Evolutionary conservation across 2,888 invertebrate species (phyloP), one percentile per base, ranked within the genome.

Genomic region (Synanthedon andrenaeformis): DNA sequence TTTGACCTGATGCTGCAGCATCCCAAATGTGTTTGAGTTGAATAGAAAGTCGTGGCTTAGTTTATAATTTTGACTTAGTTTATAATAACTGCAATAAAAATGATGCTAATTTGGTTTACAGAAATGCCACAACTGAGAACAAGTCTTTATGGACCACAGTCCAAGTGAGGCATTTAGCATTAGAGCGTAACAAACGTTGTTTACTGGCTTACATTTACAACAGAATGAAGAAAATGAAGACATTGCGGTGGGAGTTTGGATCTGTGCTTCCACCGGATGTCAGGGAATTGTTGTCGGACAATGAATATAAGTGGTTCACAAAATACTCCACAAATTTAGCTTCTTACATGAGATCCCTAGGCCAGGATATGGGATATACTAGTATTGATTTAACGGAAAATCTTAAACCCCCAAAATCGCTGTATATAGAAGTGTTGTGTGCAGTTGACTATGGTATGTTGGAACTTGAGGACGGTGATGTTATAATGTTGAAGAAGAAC

Each of bases 191-290:
- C 72, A 93, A 96, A 71, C 90, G 98, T 42, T 98, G 98, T 70
- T 86, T 98, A 0, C 82, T 97, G 1, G 92, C 95, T 0, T 96
- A 96, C 67, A 84, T 95, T 53, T 93, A 94, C 74, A 94, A 94
- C 66, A 89, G 99, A 60, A 87, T 98, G 74, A 89, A 90, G 61
- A 91, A 92, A 67, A 91, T 99, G 19, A 91, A 94, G 63, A 92
- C 94, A n/a, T 90, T 97, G 77, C 89, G 99, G 51, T 99, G 99
- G 99, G 95, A 97, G 69, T 95, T 97, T 74, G 99, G 99, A 1
- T 94, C 96, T 42, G 93, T 97, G 51, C 78, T 99, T 54, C 98
- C 98, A 0, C 77, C 91, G 0, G 96, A 97, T 72, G 92, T 98
- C 0, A 92, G 94, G 72, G 89, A 90, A 54, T 91, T 94, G 57